These are phyloP conservation scores for Nysson spinosus DNA, from an alignment of 2,888 invertebrate genomes.

Conservation along the genomic window DNA sequence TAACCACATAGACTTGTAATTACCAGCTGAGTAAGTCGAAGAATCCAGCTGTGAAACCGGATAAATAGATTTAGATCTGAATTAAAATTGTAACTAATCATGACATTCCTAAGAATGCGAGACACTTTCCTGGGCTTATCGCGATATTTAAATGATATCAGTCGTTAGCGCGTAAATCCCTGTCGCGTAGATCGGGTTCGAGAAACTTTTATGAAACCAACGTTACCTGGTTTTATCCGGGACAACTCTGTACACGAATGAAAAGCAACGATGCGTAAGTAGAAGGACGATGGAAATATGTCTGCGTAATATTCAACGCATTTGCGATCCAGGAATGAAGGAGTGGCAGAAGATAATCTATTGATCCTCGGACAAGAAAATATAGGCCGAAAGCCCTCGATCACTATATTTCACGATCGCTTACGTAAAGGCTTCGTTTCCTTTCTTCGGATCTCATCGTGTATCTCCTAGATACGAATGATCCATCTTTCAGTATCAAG, in stretches of 20 bases:
- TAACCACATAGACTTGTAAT: background rate
- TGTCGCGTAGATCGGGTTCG: background rate
- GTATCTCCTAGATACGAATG: slow-evolving; percentile 17
- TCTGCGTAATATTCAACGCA: background rate
- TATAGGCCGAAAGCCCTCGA: slow-evolving; percentile 11
- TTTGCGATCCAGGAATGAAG: background rate
- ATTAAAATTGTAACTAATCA: slow-evolving; percentile 20
- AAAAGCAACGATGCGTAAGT: too few species aligned
- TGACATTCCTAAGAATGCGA: slow-evolving; percentile 6
- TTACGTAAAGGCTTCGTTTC: background rate
- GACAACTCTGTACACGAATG: too few species aligned
- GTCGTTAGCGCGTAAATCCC: slow-evolving; percentile 5
- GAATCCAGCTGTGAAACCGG: slow-evolving; percentile 6
- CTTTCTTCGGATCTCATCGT: background rate
- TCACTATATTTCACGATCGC: background rate
- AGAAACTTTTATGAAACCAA: background rate
- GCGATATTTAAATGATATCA: slow-evolving; percentile 14
- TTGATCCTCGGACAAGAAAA: slow-evolving; percentile 1
- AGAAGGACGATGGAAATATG: background rate
- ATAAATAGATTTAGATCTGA: slow-evolving; percentile 19
- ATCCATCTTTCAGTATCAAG: slow-evolving; percentile 32
- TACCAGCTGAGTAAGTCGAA: slow-evolving; percentile 6
- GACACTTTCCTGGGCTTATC: slow-evolving; percentile 3
- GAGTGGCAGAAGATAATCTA: slow-evolving; percentile 1
- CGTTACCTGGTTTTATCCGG: too few species aligned